Evolutionary conservation across 2,113 vertebrate genomes (phyloP), one percentile per base, ranked within the genome.

Genomic region (Polyodon spathula): DNA sequence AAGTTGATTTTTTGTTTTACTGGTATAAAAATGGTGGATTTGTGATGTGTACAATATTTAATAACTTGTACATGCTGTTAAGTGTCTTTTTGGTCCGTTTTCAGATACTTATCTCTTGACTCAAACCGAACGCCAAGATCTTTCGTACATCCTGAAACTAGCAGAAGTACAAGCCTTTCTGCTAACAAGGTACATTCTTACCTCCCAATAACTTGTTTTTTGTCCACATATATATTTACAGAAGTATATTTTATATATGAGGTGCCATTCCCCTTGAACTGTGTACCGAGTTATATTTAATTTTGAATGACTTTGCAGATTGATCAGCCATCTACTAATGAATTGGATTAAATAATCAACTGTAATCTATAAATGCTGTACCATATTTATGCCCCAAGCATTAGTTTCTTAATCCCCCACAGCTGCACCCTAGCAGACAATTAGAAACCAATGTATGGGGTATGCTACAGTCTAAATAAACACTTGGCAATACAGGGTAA

Each of bases 41-140:
- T 12, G 15, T n/a, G 15, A 50, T n/a, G 48, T 12, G 15, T 50
- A n/a, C 48, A 14, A 6, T 12, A n/a, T n/a, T 12, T n/a, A 50
- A 11, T 50, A n/a, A 12, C 9, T 12, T 6, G 15, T 50, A 50
- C 15, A n/a, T 6, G 14, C 12, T 50, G 12, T 27, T 27, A 27
- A 27, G 27, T 50, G 12, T 6, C 6, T 17, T 53, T 51, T 6
- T 70, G 7, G 46, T 52, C 0, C 58, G 2, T 51, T 3, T 54
- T 55, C 56, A 87, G 85, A 74, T 87, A 80, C 66, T 65, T 87
- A 38, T 69, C 58, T 59, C 84, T 77, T 8, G 41, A 70, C 43
- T 56, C 63, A 0, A 44, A 70, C 12, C 72, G 60, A 17, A 54
- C 40, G 12, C 40, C 50, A 1, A 54, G 37, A 60, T 38, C 48